Base-by-base conservation (phyloP, 2,797 vertebrate species). In the Sebastes minor region DNA sequence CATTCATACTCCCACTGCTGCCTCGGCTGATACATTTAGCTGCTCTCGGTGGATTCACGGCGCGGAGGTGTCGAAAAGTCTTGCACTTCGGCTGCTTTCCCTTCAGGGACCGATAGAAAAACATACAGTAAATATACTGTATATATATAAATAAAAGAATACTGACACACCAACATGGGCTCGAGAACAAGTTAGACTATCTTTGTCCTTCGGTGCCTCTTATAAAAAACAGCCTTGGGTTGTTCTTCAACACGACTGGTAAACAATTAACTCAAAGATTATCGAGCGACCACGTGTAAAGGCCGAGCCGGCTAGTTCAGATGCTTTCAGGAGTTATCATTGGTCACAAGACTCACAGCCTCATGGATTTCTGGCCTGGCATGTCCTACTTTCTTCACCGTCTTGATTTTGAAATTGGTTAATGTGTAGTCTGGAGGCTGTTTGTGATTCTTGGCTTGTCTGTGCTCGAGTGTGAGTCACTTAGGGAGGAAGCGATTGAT, bases 181-280 rank as follows among this genome's bases (percentile, higher is more conserved):
- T 74, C 22, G 71, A 22, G 68, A 76, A 69, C 28, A 38, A 57
- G 33, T 62, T 9, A 16, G 12, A 18, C 57, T 27, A 13, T 71
- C 70, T 84, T 75, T 83, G 74, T 76, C 78, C 80, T 83, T 78
- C 8, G 53, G 59, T 71, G 57, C 11, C 56, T 78, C 57, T 75
- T 75, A 38, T 16, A 62, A 57, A 77, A 77, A 66, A 61, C 11
- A 56, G 35, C 63, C 78, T 83, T 75, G 16, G 72, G 87, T 73
- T 88, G 68, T 82, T 87, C 82, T 86, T 83, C 83, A 87, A 86
- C 77, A 74, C 8, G 12, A 75, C 81, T 74, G 59, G 86, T 89
- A 70, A 93, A 91, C 78, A 87, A 87, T 93, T 92, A 90, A 90
- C 90, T 78, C 32, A 81, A 57, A 69, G 68, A 85, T 80, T 80